A percentile compares a stretch with the other conserved stretches of the same genome.
phyloP scores from a whole-genome alignment of 2,113 vertebrate genomes.

The Megaceryle maxima region DNA sequence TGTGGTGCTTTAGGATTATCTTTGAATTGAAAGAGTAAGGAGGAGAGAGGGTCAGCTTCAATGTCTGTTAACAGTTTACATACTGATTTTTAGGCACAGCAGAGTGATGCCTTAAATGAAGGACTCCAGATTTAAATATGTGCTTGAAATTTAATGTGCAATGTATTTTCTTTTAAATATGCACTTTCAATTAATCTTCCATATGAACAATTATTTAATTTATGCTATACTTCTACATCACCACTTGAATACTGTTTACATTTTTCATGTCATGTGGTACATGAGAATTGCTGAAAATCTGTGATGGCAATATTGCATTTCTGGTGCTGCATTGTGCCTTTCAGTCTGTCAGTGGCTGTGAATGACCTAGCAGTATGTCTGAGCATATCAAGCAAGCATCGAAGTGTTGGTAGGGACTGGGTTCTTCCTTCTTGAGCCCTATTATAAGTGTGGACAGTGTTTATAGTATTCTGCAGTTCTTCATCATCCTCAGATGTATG shows the following conservation, averaged over 20 bases:
- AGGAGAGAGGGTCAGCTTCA: background rate
- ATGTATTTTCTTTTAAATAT: background rate
- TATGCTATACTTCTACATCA: background rate
- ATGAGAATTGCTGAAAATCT: background rate
- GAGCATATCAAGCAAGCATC: background rate
- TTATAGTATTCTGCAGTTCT: background rate
- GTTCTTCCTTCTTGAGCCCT: background rate
- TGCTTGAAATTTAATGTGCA: background rate
- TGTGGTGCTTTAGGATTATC: background rate
- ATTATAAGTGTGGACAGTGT: background rate
- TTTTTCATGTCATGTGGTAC: background rate
- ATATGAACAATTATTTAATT: background rate
- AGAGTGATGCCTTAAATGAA: background rate
- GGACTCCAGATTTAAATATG: background rate
- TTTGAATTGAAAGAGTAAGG: background rate
- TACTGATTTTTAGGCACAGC: background rate
- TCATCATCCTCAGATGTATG: background rate
- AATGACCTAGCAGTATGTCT: background rate
- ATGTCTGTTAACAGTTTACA: background rate
- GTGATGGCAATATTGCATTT: background rate
- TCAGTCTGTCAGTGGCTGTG: background rate
- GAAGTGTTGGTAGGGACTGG: background rate
- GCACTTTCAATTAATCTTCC: background rate
- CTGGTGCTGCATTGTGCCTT: background rate
- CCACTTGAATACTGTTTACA: background rate